A percentile compares a stretch with the other conserved stretches of the same genome.
Evolutionary conservation across 2,888 invertebrate genomes (phyloP).

Genomic region (Nudaria mundana): DNA sequence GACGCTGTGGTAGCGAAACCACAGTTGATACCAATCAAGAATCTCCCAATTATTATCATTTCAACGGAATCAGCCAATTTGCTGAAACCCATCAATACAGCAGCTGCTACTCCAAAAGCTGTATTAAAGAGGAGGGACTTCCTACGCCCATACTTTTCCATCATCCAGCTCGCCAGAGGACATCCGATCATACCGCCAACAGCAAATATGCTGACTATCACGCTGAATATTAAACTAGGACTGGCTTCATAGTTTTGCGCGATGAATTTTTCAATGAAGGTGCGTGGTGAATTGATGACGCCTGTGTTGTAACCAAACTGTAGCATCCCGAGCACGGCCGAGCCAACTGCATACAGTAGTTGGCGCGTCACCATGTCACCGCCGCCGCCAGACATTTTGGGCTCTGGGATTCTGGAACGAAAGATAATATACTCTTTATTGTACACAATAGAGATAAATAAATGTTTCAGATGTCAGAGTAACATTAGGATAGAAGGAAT

Average conservation of each 20-base stretch:
- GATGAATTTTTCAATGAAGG: conserved; percentile 84
- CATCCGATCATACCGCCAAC: conserved; percentile 91
- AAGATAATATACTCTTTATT: no score
- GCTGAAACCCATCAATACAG: conserved; percentile 84
- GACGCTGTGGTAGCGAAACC: conserved; percentile 81
- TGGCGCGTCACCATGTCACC: conserved; percentile 80
- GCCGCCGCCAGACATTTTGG: conserved; percentile 53
- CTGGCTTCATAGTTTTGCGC: conserved; percentile 74
- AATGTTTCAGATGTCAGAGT: no score
- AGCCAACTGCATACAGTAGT: conserved; percentile 83
- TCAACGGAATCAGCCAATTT: conserved; percentile 83
- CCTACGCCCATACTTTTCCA: conserved; percentile 86
- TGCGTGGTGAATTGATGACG: conserved; percentile 85
- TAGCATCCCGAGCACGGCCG: conserved; percentile 86
- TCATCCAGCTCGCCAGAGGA: conserved; percentile 86
- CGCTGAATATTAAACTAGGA: conserved; percentile 79
- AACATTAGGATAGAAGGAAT: no score
- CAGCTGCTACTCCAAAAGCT: conserved; percentile 83
- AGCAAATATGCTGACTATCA: conserved; percentile 88
- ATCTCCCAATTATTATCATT: conserved; percentile 86
- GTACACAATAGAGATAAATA: no score
- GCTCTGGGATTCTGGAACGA: conserved; percentile 48
- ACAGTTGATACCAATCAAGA: conserved; percentile 88
- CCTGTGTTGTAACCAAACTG: conserved; percentile 88
- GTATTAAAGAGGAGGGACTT: conserved; percentile 84